Base-by-base conservation (phyloP, 2,888 invertebrate species). In the Cataglyphis rosenhaueri region DNA sequence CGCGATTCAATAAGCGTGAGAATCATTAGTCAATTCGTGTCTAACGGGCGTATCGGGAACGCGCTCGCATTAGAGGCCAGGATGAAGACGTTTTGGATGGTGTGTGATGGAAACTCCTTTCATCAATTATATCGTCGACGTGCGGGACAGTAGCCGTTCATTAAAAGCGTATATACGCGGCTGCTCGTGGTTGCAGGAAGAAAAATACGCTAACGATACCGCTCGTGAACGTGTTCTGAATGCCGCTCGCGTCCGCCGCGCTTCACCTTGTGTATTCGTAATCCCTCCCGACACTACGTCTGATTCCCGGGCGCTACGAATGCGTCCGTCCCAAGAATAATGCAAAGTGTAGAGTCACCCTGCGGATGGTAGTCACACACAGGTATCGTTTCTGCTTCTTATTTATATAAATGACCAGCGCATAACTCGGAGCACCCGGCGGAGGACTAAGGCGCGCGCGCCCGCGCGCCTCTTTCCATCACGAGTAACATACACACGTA, bases 391-490 rank as follows among this genome's bases (percentile, higher is more conserved):
- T 93, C 91, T 90, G 90, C 91, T 91, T 94, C 94, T 94, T 94
- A 94, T 94, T 94, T 94, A 94, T 94, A 94, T 94, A 94, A 94
- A 94, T 94, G 94, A 94, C 94, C 92, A 94, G 94, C 94, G 94
- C 93, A 94, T 93, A 92, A 92, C 92, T 92, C 85, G 83, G 66
- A 82, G 86, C 85, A 85, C 81, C 84, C 86, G 86, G 84, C 86
- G 44, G 70, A 83, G 73, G 85, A 87, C 87, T 88, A 87, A 89
- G 85, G 87, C 89, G 82, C 81, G 81, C 48, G 48, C 18, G 2
- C 12, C 41, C 10, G 38, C 32, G 32, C 32, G 88, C 83, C 84
- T 85, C 84, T 86, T 86, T 87, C 82, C 84, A 82, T 73, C 62
- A 44, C 85, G 84, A 71, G 66, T 32, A 66, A 66, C 29, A 32